These are phyloP conservation scores for Argynnis bischoffii DNA, from an alignment of 2,888 invertebrate genomes.

Conservation along the genomic window DNA sequence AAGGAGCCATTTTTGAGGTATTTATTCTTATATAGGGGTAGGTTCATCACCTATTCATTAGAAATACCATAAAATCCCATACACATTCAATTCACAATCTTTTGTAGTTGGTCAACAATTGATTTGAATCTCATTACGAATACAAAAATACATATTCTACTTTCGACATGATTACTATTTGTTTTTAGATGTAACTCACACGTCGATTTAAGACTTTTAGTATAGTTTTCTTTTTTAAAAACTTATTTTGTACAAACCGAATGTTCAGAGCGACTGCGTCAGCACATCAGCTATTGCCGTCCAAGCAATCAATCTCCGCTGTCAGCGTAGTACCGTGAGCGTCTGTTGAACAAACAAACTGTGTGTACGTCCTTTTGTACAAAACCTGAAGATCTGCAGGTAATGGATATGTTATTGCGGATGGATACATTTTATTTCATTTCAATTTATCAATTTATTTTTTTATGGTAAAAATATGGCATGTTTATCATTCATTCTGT, in stretches of 20 bases:
- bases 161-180: too few species aligned
- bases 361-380: conserved; percentile 14
- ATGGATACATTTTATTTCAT: background rate
- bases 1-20: too few species aligned
- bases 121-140: too few species aligned
- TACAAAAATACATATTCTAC: too few species aligned
- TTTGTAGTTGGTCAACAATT: too few species aligned
- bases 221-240: background rate
- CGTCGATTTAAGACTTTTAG: background rate
- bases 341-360: conserved; percentile 20
- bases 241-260: background rate
- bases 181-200: too few species aligned
- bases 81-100: too few species aligned
- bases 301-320: conserved; percentile 39
- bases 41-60: too few species aligned
- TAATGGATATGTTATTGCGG: background rate
- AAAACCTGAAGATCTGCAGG: background rate
- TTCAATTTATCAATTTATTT: background rate
- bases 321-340: conserved; percentile 37
- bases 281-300: conserved; percentile 33
- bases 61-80: too few species aligned
- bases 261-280: conserved; percentile 26
- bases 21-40: too few species aligned
- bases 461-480: too few species aligned
- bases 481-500: too few species aligned